Evolutionary conservation across 2,797 vertebrate species (phyloP), one percentile per base, ranked within the genome.

Genomic region (Numenius phaeopus): DNA sequence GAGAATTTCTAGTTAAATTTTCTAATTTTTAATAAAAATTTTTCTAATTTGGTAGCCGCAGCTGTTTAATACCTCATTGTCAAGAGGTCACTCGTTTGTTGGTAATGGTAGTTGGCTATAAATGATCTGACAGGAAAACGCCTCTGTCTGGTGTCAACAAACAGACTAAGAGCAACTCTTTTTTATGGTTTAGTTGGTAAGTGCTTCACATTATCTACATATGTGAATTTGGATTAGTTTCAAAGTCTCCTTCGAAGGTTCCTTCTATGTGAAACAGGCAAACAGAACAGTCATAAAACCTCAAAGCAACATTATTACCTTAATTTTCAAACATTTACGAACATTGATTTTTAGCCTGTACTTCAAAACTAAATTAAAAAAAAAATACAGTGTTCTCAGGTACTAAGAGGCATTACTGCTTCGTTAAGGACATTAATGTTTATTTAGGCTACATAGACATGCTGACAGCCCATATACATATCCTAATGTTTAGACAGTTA

Each of bases 401-500:
- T 70, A 34, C 29, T 57, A 65, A 55, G 18, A 69, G 10, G 2
- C 42, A 58, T 58, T 89, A 27, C 10, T 88, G 46, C 40, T 89
- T 88, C 83, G 34, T 70, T 61, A 66, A 92, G 80, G 70, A 54
- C 29, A 66, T 19, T 18, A 39, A 55, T 67, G 59, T 80, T 91
- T 90, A 59, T 84, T 70, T 46, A 85, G 90, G 67, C 54, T 72
- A 76, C 13, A 10, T 10, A 82, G 32, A 71, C 21, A 52, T 10
- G 32, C 30, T 77, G n/a, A 57, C 29, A 89, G 57, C 40, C 81
- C 69, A 18, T 26, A 50, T 24, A 14, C 10, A 34, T 8, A 55
- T 21, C 40, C 22, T 71, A 85, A 47, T 26, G 71, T 80, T 96
- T 71, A 95, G 47, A 90, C 64, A 73, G 40, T 37, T 54, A 79